phyloP scores from a whole-genome alignment of 2,797 vertebrate genomes.

The Trachops cirrhosus region DNA sequence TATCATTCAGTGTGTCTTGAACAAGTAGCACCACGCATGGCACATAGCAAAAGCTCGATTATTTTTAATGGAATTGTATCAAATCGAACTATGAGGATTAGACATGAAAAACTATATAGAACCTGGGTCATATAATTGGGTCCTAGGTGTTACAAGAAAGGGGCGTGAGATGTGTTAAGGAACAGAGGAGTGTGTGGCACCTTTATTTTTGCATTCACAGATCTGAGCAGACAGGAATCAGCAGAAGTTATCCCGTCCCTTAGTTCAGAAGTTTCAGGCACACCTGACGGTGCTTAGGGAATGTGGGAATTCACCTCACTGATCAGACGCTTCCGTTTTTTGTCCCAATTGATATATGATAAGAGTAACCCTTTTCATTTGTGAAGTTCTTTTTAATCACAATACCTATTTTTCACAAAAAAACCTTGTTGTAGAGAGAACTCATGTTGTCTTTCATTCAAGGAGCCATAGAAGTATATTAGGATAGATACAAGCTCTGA shows the following conservation, averaged over 20 bases:
- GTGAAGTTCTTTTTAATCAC: not conserved
- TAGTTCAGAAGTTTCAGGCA: not conserved
- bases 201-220: not conserved
- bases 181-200: not conserved
- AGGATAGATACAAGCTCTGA: not conserved
- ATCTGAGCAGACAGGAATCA: not conserved
- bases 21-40: not conserved
- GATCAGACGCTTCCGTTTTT: not conserved
- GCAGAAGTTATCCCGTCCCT: not conserved
- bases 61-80: not conserved
- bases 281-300: not conserved
- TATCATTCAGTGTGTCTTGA: not conserved
- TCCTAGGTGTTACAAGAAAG: not conserved
- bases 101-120: not conserved
- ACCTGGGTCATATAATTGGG: not conserved
- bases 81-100: not conserved
- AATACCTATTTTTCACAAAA: not conserved
- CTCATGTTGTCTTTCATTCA: not conserved
- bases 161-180: not conserved
- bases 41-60: not conserved
- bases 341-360: not conserved
- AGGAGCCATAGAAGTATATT: not conserved
- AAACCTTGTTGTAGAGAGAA: not conserved
- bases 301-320: not conserved
- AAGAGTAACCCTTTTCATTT: not conserved